Percentiles rank a stretch among this genome's conserved stretches.
Evolutionary conservation across 2,797 vertebrate genomes (phyloP).

Genomic region (Taeniopygia guttata): DNA sequence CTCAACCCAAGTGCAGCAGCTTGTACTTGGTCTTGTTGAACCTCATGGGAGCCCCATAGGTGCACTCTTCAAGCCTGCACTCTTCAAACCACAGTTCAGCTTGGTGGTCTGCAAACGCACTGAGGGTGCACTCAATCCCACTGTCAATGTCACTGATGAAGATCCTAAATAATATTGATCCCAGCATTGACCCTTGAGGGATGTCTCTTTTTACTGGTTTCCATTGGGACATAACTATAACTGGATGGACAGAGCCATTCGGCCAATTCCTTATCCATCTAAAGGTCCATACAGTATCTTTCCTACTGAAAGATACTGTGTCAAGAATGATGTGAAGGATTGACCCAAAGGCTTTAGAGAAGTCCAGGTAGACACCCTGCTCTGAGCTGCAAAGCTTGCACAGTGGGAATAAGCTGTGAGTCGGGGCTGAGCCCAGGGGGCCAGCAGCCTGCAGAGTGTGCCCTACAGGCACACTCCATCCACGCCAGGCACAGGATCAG

Average conservation of each 20-base stretch:
- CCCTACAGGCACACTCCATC: neutral
- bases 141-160: neutral
- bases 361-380: neutral
- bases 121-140: neutral
- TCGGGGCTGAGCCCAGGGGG: neutral
- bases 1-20: accelerated
- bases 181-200: neutral
- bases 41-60: neutral
- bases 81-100: neutral
- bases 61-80: neutral
- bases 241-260: neutral
- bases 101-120: neutral
- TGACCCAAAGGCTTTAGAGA: neutral
- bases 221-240: neutral
- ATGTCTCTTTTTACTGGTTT: neutral
- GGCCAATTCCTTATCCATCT: neutral
- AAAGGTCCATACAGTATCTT: neutral
- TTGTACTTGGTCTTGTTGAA: neutral
- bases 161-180: neutral
- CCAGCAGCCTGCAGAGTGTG: neutral
- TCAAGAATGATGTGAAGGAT: neutral
- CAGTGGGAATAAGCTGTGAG: neutral
- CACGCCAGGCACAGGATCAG: neutral
- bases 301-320: no score
- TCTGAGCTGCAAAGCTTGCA: neutral